Base-by-base conservation (phyloP, 2,888 invertebrate genomes). In the Nomada fabriciana region DNA sequence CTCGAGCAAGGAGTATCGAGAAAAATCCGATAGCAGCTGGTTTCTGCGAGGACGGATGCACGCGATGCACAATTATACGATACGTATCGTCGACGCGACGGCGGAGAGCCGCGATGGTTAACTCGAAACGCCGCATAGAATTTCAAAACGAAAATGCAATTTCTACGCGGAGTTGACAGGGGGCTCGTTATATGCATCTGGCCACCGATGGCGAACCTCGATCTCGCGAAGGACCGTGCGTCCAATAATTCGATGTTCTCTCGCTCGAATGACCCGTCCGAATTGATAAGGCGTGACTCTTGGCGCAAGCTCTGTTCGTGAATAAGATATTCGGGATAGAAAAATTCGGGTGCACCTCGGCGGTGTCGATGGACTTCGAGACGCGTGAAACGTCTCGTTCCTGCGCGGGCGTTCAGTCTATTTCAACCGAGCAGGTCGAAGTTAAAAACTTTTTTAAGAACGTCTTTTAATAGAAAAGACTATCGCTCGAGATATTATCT, bases 201-300 rank as follows among this genome's bases (percentile, higher is more conserved):
- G 47, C 63, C 23, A 47, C 29, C 20, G 61, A 57, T 73, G 67
- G 36, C 29, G 36, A 47, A 59, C 59, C 69, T 74, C 80, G 78
- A 84, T 87, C 78, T 76, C 60, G 50, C 65, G 50, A 47, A 67
- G 81, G 75, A 79, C 64, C 70, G 82, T 80, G 42, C 80, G 82
- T 67, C 71, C 86, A 83, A 81, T 74, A 83, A 83, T 84, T 84
- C 78, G 77, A 82, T 84, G 76, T 76, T 74, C 82, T 72, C 68
- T 68, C 73, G 74, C 75, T 64, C 73, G 85, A 84, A 77, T 61
- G 74, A 79, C 64, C 78, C 80, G 80, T 73, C 82, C 82, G 18
- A 68, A 60, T 59, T 67, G 85, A 86, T 82, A 82, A 85, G 75
- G 42, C 18, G 64, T 65, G 42, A 71, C 57, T 64, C 47, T 13